phyloP scores from a whole-genome alignment of 2,113 vertebrate genomes.

The Oxygymnocypris stewartii region DNA sequence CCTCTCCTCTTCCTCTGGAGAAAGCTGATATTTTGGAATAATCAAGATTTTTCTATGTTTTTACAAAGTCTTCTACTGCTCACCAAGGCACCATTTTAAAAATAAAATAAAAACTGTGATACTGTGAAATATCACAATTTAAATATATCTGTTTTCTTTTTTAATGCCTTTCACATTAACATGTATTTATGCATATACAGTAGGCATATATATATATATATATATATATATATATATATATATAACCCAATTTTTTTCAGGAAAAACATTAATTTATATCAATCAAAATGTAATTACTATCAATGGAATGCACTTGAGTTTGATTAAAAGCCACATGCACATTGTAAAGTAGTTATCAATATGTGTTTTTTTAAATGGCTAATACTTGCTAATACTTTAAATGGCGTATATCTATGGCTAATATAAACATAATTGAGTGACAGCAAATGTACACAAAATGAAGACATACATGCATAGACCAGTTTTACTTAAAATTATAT shows the following conservation, averaged over 20 bases:
- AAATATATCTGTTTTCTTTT: neutral
- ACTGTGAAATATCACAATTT: neutral
- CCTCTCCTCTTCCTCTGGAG: slow-evolving; percentile 94
- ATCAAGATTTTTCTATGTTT: too few relatives aligned
- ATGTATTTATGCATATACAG: too few relatives aligned
- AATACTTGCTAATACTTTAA: too few relatives aligned
- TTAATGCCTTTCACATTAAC: neutral
- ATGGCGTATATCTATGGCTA: neutral
- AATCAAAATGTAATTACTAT: neutral
- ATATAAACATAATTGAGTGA: neutral
- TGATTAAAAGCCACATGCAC: neutral
- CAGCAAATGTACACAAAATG: neutral
- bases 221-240: too few relatives aligned
- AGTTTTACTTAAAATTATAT: neutral
- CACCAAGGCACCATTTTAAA: too few relatives aligned
- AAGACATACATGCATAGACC: neutral
- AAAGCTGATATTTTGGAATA: slow-evolving; percentile 71
- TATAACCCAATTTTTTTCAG: too few relatives aligned
- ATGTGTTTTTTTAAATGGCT: neutral
- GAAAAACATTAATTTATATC: neutral
- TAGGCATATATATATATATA: too few relatives aligned
- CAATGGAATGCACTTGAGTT: neutral
- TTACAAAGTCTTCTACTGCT: neutral
- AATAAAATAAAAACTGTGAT: too few relatives aligned
- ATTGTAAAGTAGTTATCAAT: neutral